Percentiles rank a stretch among this genome's conserved stretches.
Evolutionary conservation across 1,140 invertebrate genomes (phyloP).

Genomic region (Muscidifurax raptorellus): DNA sequence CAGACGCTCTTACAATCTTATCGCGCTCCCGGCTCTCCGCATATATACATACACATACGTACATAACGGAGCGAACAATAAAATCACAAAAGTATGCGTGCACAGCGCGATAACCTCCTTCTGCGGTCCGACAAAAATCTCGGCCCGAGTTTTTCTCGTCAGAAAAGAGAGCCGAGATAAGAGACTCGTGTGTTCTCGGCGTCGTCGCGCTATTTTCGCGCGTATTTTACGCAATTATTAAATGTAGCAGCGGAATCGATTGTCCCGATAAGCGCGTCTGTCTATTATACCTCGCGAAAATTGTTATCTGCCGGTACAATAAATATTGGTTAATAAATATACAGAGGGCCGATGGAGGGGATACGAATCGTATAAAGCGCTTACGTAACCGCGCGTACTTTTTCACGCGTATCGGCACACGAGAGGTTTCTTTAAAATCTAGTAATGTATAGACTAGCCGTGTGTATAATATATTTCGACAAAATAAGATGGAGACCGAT

Average conservation of each 20-base stretch:
- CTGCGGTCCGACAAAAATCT: conserved; percentile 9
- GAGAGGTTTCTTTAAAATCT: too few species aligned
- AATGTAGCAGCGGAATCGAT: conserved; percentile 14
- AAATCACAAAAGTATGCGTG: conserved; percentile 38
- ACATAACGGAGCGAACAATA: background rate
- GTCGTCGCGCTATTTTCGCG: conserved; percentile 22
- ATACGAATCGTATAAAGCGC: too few species aligned
- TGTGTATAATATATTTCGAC: too few species aligned
- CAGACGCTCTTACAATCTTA: too few species aligned
- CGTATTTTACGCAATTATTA: conserved; percentile 1
- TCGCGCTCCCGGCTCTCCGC: too few species aligned
- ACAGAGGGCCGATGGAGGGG: too few species aligned
- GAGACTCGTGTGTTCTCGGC: conserved; percentile 14
- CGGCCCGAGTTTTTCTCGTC: background rate
- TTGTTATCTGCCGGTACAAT: too few species aligned
- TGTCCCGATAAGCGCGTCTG: conserved; percentile 33
- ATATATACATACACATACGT: background rate
- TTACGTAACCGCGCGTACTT: too few species aligned
- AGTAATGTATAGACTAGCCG: too few species aligned
- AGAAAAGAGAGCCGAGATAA: conserved; percentile 6
- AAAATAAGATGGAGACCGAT: background rate
- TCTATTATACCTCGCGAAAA: too few species aligned
- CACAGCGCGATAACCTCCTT: conserved; percentile 42
- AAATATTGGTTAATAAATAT: too few species aligned
- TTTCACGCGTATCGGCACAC: too few species aligned